Base-by-base conservation (phyloP, 2,888 invertebrate genomes). In the Rosalia funebris region DNA sequence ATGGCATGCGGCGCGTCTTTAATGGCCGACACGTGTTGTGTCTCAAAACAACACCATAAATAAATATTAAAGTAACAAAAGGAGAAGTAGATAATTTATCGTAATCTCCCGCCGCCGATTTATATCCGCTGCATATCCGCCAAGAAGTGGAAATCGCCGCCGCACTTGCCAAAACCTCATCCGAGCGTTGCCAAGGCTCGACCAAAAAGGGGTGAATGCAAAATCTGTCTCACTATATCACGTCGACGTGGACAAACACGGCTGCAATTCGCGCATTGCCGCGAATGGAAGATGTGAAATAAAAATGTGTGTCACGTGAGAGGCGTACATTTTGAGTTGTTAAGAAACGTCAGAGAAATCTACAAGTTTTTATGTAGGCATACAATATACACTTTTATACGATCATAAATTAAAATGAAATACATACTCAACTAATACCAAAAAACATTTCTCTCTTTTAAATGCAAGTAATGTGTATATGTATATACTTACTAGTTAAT, bases 261-360 rank as follows among this genome's bases (percentile, higher is more conserved):
- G 46, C 68, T 68, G 68, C 71, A 71, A 70, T 71, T 74, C 71
- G 73, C 71, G 71, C 71, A 71, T 71, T 74, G 71, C 71, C 71
- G 65, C 64, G 47, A 69, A 71, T 69, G 71, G 71, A 69, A 68
- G 63, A 59, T 66, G 65, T 67, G 66, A 70, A 67, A 25, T 3
- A n/a, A n/a, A n/a, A n/a, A n/a, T n/a, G n/a, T n/a, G 25, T 9
- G 3, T 25, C 9, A 25, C 25, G 25, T 25, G 25, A 9, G 9
- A 5, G 25, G 25, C 25, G 4, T 25, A 3, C 9, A 25, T 25
- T 5, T 25, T 25, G 25, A 3, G 25, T 3, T 25, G 25, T 25
- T 25, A 25, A 5, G 25, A 5, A 25, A 25, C 25, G n/a, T n/a
- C n/a, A n/a, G n/a, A n/a, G n/a, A n/a, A n/a, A n/a, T n/a, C n/a